Evolutionary conservation across 2,113 vertebrate species (phyloP).

Genomic region (Vireo altiloquus): DNA sequence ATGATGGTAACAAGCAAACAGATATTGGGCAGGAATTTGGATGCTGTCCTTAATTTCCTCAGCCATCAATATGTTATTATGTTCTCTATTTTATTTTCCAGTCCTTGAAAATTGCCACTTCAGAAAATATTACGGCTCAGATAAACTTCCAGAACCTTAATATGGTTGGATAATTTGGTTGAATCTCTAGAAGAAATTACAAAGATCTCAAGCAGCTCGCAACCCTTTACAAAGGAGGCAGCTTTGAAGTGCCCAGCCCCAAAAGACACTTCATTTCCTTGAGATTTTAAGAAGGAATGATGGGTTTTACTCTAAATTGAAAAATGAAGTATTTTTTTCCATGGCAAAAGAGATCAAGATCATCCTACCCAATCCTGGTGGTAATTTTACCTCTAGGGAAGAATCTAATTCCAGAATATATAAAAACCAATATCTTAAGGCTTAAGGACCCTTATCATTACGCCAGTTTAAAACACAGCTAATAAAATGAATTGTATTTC

Average conservation of each 20-base stretch:
- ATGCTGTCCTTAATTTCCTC: neutral
- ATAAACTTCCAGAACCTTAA: neutral
- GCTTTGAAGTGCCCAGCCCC: neutral
- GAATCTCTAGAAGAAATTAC: neutral
- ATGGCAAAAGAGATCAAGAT: neutral
- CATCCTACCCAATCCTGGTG: neutral
- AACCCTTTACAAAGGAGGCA: neutral
- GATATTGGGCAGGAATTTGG: neutral
- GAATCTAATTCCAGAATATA: neutral
- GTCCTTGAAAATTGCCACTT: neutral
- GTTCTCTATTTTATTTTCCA: neutral
- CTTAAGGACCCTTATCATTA: neutral
- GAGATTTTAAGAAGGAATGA: neutral
- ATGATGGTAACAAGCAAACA: neutral
- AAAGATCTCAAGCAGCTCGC: neutral
- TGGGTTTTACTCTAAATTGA: neutral
- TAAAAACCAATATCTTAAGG: neutral
- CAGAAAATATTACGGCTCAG: neutral
- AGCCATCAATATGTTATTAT: neutral
- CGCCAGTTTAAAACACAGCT: neutral
- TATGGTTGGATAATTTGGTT: neutral
- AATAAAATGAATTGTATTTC: constrained; percentile 3
- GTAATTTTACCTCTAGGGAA: neutral
- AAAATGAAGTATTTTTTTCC: constrained; percentile 10
- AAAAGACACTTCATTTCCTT: constrained; percentile 10